A percentile compares a stretch with the other conserved stretches of the same genome.
These are phyloP conservation scores for Lepus timidus DNA, from an alignment of 2,113 vertebrate species.

Conservation along the genomic window DNA sequence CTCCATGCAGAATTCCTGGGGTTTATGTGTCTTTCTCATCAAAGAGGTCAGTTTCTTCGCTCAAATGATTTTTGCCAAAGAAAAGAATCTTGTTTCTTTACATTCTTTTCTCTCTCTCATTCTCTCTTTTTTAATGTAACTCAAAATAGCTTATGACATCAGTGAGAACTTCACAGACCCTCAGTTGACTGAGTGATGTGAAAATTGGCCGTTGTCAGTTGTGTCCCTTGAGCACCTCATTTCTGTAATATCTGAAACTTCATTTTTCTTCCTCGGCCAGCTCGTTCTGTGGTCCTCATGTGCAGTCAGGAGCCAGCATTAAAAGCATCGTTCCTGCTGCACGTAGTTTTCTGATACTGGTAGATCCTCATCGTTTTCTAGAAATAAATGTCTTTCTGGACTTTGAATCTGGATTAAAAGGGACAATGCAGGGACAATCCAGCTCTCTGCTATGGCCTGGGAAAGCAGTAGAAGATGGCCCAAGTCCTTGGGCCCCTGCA, in stretches of 20 bases:
- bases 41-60: not conserved
- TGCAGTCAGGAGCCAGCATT: conserved; percentile 61
- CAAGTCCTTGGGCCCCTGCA: too few relatives aligned
- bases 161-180: conserved; percentile 55
- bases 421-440: not conserved
- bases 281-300: conserved; percentile 43
- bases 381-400: conserved; percentile 53
- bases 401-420: conserved; percentile 42
- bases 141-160: conserved; percentile 60
- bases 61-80: not conserved
- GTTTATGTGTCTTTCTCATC: not conserved
- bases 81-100: conserved; percentile 20
- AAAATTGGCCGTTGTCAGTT: conserved; percentile 74
- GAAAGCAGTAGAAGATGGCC: too few relatives aligned
- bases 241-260: conserved; percentile 70
- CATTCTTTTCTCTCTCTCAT: not conserved
- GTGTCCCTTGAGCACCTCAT: conserved; percentile 62
- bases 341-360: too few relatives aligned
- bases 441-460: too few relatives aligned
- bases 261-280: conserved; percentile 63
- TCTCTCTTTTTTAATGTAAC: conserved; percentile 51
- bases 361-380: conserved; percentile 27
- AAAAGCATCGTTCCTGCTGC: conserved; percentile 62
- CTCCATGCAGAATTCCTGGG: not conserved
- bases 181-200: conserved; percentile 74